phyloP scores from a whole-genome alignment of 1,140 invertebrate species.

The Alviniconcha marisindica region DNA sequence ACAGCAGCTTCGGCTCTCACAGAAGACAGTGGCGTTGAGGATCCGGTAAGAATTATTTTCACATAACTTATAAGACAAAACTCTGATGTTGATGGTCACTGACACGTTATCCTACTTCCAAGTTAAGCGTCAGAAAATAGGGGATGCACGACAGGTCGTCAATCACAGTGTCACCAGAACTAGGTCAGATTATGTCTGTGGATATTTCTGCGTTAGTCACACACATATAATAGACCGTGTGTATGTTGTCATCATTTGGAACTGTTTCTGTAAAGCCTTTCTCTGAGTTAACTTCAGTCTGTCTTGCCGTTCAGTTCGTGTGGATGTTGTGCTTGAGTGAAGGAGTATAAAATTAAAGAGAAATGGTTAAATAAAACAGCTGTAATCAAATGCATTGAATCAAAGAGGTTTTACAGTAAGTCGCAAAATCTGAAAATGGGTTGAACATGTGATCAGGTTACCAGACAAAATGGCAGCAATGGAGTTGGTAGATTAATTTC shows the following conservation, averaged over 20 bases:
- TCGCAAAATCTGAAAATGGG: too few species aligned
- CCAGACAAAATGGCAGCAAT: too few species aligned
- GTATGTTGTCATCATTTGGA: not conserved
- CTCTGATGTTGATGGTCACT: not conserved
- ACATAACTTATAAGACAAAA: not conserved
- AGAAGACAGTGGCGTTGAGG: conserved; percentile 59
- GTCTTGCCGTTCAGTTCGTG: too few species aligned
- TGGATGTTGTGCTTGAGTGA: too few species aligned
- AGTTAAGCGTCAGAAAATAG: not conserved
- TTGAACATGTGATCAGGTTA: too few species aligned
- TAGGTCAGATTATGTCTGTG: not conserved
- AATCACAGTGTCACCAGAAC: not conserved
- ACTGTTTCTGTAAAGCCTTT: too few species aligned
- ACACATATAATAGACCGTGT: not conserved
- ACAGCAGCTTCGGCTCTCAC: conserved; percentile 14
- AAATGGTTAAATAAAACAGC: too few species aligned
- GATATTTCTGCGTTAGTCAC: not conserved
- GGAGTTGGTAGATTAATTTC: too few species aligned
- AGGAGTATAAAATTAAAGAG: too few species aligned
- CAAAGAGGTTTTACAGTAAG: too few species aligned
- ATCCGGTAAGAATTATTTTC: conserved; percentile 67
- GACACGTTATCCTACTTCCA: not conserved
- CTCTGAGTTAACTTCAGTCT: too few species aligned
- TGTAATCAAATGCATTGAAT: too few species aligned
- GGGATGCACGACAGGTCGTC: not conserved